Evolutionary conservation across 2,797 vertebrate genomes (phyloP), one percentile per base, ranked within the genome.

Genomic region (Glossophaga mutica): DNA sequence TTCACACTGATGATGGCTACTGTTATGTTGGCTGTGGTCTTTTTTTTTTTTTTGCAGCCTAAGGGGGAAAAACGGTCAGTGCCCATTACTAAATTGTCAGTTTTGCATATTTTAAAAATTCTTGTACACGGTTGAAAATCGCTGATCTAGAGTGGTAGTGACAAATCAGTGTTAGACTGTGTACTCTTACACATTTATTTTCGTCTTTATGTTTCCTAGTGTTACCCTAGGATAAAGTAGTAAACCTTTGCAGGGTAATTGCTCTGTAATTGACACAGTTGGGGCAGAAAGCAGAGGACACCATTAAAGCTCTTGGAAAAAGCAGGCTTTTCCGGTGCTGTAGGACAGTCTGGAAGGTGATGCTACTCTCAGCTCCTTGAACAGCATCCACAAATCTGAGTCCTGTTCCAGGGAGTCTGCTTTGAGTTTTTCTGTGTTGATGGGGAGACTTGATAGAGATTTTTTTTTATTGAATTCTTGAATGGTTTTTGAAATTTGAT

Each of bases 391-490:
- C 86, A 97, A 97, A 94, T 37, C 81, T 96, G 88, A 97, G 92
- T 42, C 7, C 77, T 97, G 96, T 98, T 97, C 97, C 96, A 95
- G 94, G 97, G 93, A 97, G 88, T 39, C 87, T 90, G 39, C 76
- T 96, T 95, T 97, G 91, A 96, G 95, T 97, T 89, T 97, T 92
- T 91, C 95, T 97, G 94, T 95, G 94, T 94, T 95, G 93, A 96
- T 77, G 91, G 97, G 94, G 96, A 94, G 95, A 67, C 87, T 96
- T 71, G 5, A 97, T 71, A 95, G 57, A 94, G 44, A 78, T 93
- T 67, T 42, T 96, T 97, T 98, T 98, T 94, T 97, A 89, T 74
- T 96, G 84, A 78, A 87, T 94, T 98, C 96, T 94, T 98, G 91
- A 96, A 52, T 96, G n/a, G 76, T 86, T 32, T 50, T 97, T 97